These are phyloP conservation scores for Corydoras maculifer DNA, from an alignment of 2,113 vertebrate genomes.

Conservation along the genomic window DNA sequence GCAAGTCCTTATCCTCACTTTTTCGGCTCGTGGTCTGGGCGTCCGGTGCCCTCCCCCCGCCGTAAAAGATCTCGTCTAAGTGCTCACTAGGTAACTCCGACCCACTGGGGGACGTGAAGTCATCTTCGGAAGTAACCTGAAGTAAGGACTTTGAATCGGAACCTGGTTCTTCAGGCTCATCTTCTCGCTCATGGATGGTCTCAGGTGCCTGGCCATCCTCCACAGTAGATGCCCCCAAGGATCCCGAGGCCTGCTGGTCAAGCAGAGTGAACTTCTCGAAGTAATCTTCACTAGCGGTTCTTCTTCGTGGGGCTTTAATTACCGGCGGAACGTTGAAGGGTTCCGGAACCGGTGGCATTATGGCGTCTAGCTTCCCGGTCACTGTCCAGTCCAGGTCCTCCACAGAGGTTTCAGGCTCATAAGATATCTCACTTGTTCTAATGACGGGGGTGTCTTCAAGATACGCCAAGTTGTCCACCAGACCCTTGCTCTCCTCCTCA, in stretches of 20 bases:
- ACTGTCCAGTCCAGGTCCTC: not conserved
- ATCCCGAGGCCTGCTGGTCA: conserved; percentile 67
- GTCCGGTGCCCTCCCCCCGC: conserved; percentile 33
- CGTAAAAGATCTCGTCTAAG: conserved; percentile 82
- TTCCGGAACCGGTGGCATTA: conserved; percentile 32
- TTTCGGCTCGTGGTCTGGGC: not conserved
- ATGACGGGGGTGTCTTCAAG: conserved; percentile 68
- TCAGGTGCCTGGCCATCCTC: conserved; percentile 38
- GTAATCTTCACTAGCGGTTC: conserved; percentile 70
- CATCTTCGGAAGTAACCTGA: conserved; percentile 33
- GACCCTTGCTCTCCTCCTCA: conserved; percentile 78
- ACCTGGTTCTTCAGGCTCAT: conserved; percentile 17
- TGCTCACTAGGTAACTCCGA: conserved; percentile 67
- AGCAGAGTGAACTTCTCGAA: conserved; percentile 84
- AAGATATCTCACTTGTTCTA: conserved; percentile 49
- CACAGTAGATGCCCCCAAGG: conserved; percentile 38
- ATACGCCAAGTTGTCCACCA: conserved; percentile 80
- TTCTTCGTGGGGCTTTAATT: conserved; percentile 33
- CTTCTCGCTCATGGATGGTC: conserved; percentile 28
- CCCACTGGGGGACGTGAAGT: conserved; percentile 50
- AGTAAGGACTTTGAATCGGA: not conserved
- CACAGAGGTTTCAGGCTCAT: conserved; percentile 22
- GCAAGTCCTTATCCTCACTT: conserved; percentile 12
- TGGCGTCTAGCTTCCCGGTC: not conserved
- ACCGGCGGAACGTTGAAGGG: conserved; percentile 48